Base-by-base conservation (phyloP, 1,140 invertebrate species). In the Spodoptera frugiperda region DNA sequence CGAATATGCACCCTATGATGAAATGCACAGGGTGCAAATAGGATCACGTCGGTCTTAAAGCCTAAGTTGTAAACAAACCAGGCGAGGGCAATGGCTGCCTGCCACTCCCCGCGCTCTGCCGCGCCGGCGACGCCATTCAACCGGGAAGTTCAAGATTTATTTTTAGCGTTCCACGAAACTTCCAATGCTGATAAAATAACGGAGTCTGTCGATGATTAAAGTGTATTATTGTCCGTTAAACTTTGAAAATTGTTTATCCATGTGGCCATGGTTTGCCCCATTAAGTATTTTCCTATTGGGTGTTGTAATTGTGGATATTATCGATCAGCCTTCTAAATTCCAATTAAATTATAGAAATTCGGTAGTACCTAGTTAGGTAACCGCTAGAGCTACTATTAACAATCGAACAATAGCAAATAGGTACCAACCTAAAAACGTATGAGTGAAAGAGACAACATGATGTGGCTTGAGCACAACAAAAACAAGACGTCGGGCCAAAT, bases 61-160 rank as follows among this genome's bases (percentile, higher is more conserved):
- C 78, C 79, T 59, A 81, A 90, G 82, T 92, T 93, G 91, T 93
- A 93, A 93, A 93, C 91, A 93, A 93, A 93, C 91, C 90, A 87
- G 87, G 87, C 79, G 91, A 92, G 91, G 90, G 90, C 90, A 91
- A 93, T 91, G 91, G 87, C 90, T 91, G 90, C 84, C 83, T 81
- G 84, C 87, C 89, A 87, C 89, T 87, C 90, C 89, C 90, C 90
- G 90, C 89, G 80, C 89, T 83, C 81, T 74, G 82, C 87, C 85
- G 89, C 85, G 79, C 84, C 85, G 79, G 79, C 90, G 89, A 91
- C 90, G 91, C 91, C 90, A 92, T 92, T 93, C 91, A 92, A 93
- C 91, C 91, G 91, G 91, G 91, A 93, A 93, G 91, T 93, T 91
- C 86, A 92, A 87, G 83, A 87, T 91, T 92, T 93, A 93, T 93